Conservation (phyloP, 2,888 invertebrate species). For the Diplazon laetatorius region DNA sequence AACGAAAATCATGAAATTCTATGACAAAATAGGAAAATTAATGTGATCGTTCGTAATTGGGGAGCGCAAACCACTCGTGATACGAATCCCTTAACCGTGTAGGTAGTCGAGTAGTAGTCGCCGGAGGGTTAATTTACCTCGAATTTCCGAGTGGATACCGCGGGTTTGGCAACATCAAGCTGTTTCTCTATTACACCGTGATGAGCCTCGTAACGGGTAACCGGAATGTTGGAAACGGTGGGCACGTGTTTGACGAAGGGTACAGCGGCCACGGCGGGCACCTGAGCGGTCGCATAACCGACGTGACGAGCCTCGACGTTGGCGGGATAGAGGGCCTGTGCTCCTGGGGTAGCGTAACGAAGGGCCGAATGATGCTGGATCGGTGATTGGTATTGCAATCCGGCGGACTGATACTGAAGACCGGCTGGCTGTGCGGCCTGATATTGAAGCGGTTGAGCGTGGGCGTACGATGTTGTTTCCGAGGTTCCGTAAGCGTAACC, state of each 20-base stretch:
- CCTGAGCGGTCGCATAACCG: slow-evolving; percentile 77
- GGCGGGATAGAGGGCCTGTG: slow-evolving; percentile 70
- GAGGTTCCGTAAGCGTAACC: slow-evolving; percentile 69
- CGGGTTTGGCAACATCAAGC: slow-evolving; percentile 85
- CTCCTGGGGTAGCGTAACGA: slow-evolving; percentile 59
- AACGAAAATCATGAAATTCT: no score
- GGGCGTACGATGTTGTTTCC: slow-evolving; percentile 41
- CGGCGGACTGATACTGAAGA: slow-evolving; percentile 49
- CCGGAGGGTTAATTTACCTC: slow-evolving; percentile 78
- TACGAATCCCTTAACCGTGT: neutral
- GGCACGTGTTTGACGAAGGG: slow-evolving; percentile 81
- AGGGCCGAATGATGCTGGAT: slow-evolving; percentile 55
- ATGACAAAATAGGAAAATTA: no score
- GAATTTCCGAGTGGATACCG: slow-evolving; percentile 84
- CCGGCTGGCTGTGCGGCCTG: slow-evolving; percentile 35
- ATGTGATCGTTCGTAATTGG: no score
- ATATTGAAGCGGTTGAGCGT: slow-evolving; percentile 46
- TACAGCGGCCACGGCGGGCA: slow-evolving; percentile 77
- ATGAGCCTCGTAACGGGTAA: slow-evolving; percentile 83
- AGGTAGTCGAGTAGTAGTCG: neutral
- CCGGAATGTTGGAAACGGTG: slow-evolving; percentile 83
- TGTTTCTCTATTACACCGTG: slow-evolving; percentile 84
- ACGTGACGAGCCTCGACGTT: slow-evolving; percentile 75
- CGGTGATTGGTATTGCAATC: slow-evolving; percentile 54
- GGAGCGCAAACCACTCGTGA: neutral